These are phyloP conservation scores for Cettia cetti DNA, from an alignment of 2,113 vertebrate genomes.

Conservation along the genomic window DNA sequence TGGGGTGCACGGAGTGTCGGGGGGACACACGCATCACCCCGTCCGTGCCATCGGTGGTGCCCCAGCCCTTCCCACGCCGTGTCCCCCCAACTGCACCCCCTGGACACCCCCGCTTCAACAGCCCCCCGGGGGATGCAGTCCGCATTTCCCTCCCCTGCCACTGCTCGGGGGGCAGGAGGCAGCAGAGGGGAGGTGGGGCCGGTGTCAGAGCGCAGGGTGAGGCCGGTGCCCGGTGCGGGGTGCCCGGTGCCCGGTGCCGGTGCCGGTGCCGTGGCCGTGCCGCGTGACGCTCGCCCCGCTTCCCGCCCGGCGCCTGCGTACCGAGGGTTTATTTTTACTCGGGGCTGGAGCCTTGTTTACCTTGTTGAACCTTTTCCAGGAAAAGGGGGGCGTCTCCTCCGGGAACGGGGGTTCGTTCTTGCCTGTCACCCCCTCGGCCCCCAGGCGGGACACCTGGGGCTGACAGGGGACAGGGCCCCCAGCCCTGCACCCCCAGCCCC, in stretches of 20 bases:
- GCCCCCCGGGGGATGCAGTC: background rate
- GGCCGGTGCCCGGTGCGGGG: background rate
- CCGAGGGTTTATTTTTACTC: conserved; percentile 45
- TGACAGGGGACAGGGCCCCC: background rate
- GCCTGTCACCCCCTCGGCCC: accelerated
- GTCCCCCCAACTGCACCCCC: accelerated
- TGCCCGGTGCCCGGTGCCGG: background rate
- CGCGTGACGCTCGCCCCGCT: background rate
- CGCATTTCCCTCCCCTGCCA: background rate
- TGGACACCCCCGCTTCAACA: background rate
- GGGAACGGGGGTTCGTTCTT: background rate
- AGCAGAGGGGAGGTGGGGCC: background rate
- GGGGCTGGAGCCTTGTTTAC: conserved; percentile 27
- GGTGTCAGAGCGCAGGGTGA: background rate
- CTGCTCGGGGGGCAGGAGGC: background rate
- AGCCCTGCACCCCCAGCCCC: background rate
- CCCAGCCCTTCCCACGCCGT: background rate
- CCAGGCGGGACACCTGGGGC: background rate
- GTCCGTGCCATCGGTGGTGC: background rate
- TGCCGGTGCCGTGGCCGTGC: background rate
- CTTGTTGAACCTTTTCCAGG: conserved; percentile 37
- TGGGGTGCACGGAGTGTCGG: background rate
- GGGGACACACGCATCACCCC: background rate
- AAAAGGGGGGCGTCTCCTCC: background rate
- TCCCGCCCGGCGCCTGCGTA: background rate